Percentiles rank a stretch among this genome's conserved stretches.
Conservation (phyloP, 2,113 vertebrate species). For the Craseonycteris thonglongyai region DNA sequence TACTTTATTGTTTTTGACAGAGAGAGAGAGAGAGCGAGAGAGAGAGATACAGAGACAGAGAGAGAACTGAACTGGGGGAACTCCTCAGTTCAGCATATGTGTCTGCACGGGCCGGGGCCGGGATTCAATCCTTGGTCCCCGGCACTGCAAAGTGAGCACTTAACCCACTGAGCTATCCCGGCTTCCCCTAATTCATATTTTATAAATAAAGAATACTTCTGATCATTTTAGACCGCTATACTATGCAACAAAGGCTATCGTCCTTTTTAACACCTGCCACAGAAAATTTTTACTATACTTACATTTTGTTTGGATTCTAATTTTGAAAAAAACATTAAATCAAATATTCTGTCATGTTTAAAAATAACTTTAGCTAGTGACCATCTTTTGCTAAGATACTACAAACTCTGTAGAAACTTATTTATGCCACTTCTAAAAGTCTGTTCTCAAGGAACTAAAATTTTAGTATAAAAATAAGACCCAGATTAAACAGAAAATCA, state of each 20-base stretch:
- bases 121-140: too few species aligned
- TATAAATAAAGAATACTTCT: neutral
- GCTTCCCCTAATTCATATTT: neutral
- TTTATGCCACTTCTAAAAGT: neutral
- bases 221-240: neutral
- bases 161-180: too few species aligned
- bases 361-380: neutral
- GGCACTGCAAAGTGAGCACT: too few species aligned
- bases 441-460: neutral
- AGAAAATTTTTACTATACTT: neutral
- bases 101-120: too few species aligned
- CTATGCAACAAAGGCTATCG: neutral
- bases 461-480: neutral
- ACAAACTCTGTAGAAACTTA: neutral
- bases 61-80: too few species aligned
- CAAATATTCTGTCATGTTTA: neutral
- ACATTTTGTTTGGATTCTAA: neutral
- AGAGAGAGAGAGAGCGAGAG: too few species aligned
- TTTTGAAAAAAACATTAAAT: neutral
- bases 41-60: too few species aligned
- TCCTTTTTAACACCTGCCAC: neutral
- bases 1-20: too few species aligned
- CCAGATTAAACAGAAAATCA: neutral
- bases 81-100: too few species aligned
- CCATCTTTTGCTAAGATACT: neutral